These are phyloP conservation scores for Pseudoips prasinana DNA, from an alignment of 2,888 invertebrate species.

Conservation along the genomic window DNA sequence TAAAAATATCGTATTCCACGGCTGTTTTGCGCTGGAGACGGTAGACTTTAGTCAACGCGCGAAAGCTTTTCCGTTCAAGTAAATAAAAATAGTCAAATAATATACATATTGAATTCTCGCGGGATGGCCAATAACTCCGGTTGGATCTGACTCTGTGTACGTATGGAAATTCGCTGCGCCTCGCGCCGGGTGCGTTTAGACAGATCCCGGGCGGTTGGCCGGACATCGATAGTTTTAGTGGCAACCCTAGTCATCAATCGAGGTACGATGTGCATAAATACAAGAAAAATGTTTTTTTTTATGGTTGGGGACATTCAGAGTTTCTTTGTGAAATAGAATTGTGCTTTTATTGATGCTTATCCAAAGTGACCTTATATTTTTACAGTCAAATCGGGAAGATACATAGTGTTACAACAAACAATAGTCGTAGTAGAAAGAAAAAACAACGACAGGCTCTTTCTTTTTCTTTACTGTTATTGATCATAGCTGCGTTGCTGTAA, in stretches of 20 bases:
- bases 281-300: constrained; percentile 3
- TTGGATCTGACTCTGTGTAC: constrained; percentile 65
- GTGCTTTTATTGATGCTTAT: no score
- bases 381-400: no score
- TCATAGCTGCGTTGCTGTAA: no score
- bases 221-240: constrained; percentile 47
- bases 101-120: constrained; percentile 68
- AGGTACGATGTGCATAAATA: constrained; percentile 15
- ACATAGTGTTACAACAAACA: no score
- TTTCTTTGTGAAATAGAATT: no score
- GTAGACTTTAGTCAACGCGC: constrained; percentile 46
- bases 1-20: constrained; percentile 60
- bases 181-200: constrained; percentile 47
- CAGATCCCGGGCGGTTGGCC: constrained; percentile 30
- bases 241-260: constrained; percentile 33
- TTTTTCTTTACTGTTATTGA: no score
- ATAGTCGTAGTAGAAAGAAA: no score
- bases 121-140: constrained; percentile 73
- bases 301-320: no score
- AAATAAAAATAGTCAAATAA: constrained; percentile 75
- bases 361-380: no score
- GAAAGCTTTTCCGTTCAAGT: constrained; percentile 59
- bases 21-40: constrained; percentile 53
- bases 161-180: constrained; percentile 61
- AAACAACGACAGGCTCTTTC: no score